Evolutionary conservation across 2,888 invertebrate species (phyloP), one percentile per base, ranked within the genome.

Genomic region (Ctenicera cuprea): DNA sequence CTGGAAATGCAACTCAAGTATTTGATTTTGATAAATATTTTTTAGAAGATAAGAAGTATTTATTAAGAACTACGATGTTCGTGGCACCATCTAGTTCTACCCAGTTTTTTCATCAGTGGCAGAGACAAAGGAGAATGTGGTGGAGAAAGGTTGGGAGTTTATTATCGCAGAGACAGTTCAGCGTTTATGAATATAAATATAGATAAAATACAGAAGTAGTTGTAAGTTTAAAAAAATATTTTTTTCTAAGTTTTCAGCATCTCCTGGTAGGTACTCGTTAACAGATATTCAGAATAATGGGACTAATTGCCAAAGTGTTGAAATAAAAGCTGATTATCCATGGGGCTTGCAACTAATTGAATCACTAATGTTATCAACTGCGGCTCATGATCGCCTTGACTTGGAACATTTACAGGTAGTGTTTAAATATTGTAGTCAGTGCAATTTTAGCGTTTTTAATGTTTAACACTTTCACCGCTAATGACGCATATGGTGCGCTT

Each of bases 101-200:
- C 81, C 92, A 92, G 78, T 90, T 91, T 82, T 94, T 94, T 84
- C 91, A 93, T 82, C 91, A 92, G 79, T 92, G 93, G 88, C 95
- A 95, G 83, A 89, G 93, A 75, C 92, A 94, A 81, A 90, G 95
- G 69, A 94, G 94, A 84, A 92, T 92, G 79, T 96, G 95, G 95
- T 96, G 95, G 95, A 92, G 95, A 87, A 94, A 93, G 85, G 91
- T 57, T 18, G 16, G 16, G 11, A 16, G n/a, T 14, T 14, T 14
- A 14, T n/a, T n/a, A n/a, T n/a, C n/a, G n/a, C n/a, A n/a, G n/a
- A n/a, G n/a, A n/a, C n/a, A n/a, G n/a, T n/a, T n/a, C n/a, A n/a
- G n/a, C n/a, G n/a, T n/a, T n/a, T n/a, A n/a, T n/a, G n/a, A n/a
- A n/a, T n/a, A n/a, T n/a, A n/a, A n/a, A n/a, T n/a, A n/a, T n/a